Evolutionary conservation across 2,113 vertebrate genomes (phyloP), one percentile per base, ranked within the genome.

Genomic region (Channa argus): DNA sequence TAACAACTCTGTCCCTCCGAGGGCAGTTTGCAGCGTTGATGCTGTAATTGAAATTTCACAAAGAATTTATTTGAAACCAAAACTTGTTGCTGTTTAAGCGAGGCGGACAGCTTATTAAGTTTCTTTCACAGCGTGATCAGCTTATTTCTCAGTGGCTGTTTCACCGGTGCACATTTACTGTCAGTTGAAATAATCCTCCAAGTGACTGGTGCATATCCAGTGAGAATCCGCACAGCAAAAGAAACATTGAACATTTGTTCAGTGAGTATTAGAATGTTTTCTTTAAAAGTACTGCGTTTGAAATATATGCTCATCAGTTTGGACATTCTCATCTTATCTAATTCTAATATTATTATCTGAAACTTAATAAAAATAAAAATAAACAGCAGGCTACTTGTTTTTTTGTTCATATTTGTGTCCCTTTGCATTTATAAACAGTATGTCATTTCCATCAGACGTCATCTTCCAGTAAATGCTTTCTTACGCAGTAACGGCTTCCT

Each of bases 11-110:
- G 76, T 77, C 76, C 73, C 75, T 67, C 55, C 2, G 56, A 74
- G 79, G 68, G 41, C 77, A 51, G 69, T 82, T 67, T 45, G 71
- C 80, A 55, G 83, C 82, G 76, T 81, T 85, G 83, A 79, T 63
- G 80, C 76, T 3, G 34, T 90, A 87, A 90, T 88, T 86, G 84
- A 89, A 89, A 87, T 83, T 88, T 89, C 90, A 90, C 79, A 91
- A 89, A 79, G 83, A 69, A 88, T 90, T 83, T 85, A 74, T 85
- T 52, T 75, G 72, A 82, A 81, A 86, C 73, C 80, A 70, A 82
- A 87, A 86, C 50, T 78, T 53, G 13, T 24, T 36, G 64, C n/a
- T n/a, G 39, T 86, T 77, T 90, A 84, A 90, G 79, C 52, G 81
- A 87, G 74, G 53, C 59, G 1, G 90, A 88, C 90, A 90, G 85